These are phyloP conservation scores for Frankliniella fusca DNA, from an alignment of 2,888 invertebrate species.

Conservation along the genomic window DNA sequence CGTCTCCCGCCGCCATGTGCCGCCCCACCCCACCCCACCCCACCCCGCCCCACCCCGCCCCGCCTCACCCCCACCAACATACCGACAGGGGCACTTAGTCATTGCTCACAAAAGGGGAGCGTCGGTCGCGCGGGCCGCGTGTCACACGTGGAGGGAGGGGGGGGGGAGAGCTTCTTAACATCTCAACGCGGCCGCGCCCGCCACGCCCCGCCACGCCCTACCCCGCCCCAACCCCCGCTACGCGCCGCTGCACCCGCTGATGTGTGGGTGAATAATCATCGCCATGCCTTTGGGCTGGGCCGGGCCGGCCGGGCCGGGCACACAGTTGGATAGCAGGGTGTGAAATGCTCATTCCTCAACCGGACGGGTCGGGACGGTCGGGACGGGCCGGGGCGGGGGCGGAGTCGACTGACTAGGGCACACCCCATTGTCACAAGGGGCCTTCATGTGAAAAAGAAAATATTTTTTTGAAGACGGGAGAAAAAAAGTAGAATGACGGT, in stretches of 20 bases:
- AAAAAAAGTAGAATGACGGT: no score
- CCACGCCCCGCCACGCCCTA: background rate
- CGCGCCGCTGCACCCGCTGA: background rate
- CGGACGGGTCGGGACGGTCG: no score
- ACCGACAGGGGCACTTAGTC: background rate
- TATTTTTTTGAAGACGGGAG: no score
- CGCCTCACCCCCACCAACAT: background rate
- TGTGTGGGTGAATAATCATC: slow-evolving; percentile 10
- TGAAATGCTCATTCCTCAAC: background rate
- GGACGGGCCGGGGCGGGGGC: no score
- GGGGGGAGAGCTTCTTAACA: background rate
- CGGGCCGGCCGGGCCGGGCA: no score
- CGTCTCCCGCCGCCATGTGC: no score
- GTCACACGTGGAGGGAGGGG: background rate
- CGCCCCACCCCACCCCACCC: no score
- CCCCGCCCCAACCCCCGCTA: background rate
- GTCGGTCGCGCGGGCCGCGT: background rate
- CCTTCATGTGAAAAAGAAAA: no score
- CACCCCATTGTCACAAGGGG: no score
- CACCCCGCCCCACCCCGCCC: background rate
- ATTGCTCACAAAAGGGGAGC: background rate
- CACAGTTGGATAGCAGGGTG: background rate
- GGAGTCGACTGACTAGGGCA: no score
- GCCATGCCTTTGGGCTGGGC: background rate
- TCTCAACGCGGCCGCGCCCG: background rate